These are phyloP conservation scores for Temnothorax unifasciatus DNA, from an alignment of 2,888 invertebrate genomes.

Conservation along the genomic window DNA sequence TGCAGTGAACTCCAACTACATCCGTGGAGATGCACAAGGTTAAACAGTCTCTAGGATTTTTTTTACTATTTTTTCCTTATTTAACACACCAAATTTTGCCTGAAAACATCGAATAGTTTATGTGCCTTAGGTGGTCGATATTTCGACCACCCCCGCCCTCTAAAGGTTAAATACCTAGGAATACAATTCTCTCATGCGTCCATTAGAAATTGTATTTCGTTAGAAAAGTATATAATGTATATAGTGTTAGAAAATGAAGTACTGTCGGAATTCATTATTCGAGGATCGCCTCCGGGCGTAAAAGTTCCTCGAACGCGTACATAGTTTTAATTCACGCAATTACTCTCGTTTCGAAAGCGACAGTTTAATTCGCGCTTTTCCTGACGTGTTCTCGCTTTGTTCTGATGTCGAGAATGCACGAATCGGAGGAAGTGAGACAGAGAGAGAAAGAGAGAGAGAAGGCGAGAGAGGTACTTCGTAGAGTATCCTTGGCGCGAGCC, in stretches of 20 bases:
- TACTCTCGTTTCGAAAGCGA: slow-evolving; percentile 37
- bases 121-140: too few relatives aligned
- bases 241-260: neutral
- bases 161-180: neutral
- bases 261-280: neutral
- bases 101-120: too few relatives aligned
- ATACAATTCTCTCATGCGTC: neutral
- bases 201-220: neutral
- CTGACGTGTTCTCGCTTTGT: slow-evolving; percentile 35
- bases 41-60: too few relatives aligned
- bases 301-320: neutral
- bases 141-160: too few relatives aligned
- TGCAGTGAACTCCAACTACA: too few relatives aligned
- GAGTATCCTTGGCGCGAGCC: slow-evolving; percentile 42
- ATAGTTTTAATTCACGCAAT: slow-evolving; percentile 6
- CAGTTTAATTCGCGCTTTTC: slow-evolving; percentile 33
- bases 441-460: slow-evolving; percentile 3
- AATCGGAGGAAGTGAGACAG: neutral
- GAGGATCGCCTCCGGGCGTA: neutral
- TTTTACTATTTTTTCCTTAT: too few relatives aligned
- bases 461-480: slow-evolving; percentile 36
- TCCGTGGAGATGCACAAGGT: too few relatives aligned
- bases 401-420: neutral
- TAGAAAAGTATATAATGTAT: neutral
- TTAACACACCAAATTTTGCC: too few relatives aligned